Base-by-base conservation (phyloP, 2,888 invertebrate genomes). In the Schrankia costaestrigalis region DNA sequence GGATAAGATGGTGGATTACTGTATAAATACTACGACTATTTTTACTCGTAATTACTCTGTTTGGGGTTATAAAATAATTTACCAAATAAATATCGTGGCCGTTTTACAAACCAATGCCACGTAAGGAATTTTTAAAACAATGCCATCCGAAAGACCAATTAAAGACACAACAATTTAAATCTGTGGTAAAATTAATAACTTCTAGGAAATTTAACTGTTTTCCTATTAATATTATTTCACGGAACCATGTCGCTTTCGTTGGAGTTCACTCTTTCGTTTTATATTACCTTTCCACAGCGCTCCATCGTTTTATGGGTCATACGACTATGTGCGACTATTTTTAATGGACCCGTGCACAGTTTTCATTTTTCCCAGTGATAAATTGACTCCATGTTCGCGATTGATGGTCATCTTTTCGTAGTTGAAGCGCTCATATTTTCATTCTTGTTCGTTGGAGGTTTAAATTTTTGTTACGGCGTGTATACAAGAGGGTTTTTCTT, bases 251-350 rank as follows among this genome's bases (percentile, higher is more conserved):
- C 6, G 11, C 24, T 34, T 21, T 41, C 30, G 21, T 35, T 57
- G 52, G 55, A 41, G 37, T 65, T 43, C 56, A 70, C 76, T 77
- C 79, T 80, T 74, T 70, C 71, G 73, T 64, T 75, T 78, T 77
- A 74, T 81, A 71, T 84, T 86, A 73, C 78, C 80, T 80, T 81
- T 86, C 74, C 74, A 78, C 77, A 71, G 74, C 68, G 78, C 77
- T 73, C 78, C 70, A 80, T 71, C 82, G 79, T 85, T 86, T 86
- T 86, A 84, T 86, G 85, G 87, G 87, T 87, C 86, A 87, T 81
- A 74, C 75, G 79, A 82, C 82, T 84, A 83, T 83, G 79, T 73
- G 80, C 76, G 77, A 86, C 85, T 85, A 86, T 85, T 87, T 87
- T 86, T 86, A 86, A 86, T 84, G 83, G 82, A 78, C 70, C 67